Base-by-base conservation (phyloP, 2,113 vertebrate species). In the Calypte anna region DNA sequence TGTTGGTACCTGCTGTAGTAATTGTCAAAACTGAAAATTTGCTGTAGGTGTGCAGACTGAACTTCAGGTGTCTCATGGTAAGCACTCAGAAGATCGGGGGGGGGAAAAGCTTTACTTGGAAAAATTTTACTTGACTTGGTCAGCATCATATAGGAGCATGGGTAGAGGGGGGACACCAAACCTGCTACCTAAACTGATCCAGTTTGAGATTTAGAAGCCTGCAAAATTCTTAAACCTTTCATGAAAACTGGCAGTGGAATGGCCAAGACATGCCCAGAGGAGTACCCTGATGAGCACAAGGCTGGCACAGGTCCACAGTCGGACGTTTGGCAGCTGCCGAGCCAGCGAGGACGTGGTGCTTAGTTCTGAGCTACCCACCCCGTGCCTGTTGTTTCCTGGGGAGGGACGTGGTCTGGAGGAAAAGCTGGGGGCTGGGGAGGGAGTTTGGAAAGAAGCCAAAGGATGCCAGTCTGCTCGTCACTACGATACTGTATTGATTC, bases 61-160 rank as follows among this genome's bases (percentile, higher is more conserved):
- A 69, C 31, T 61, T 86, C 21, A 2, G 3, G 14, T 83, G 16
- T 82, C 44, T 90, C 48, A 31, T 59, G 33, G 22, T 55, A 51
- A 75, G 38, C 30, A 81, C 14, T 24, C 12, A 86, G 59, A 80
- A 80, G n/a, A 30, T 12, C 5, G 6, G 31, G 22, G 28, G 3
- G 0, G 1, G 1, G 5, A 31, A 28, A 88, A 16, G 22, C 13
- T 6, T n/a, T 0, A 62, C 8, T 70, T 19, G 4, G 43, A 88
- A 87, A 91, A 76, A 48, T 59, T 21, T 27, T 48, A 15, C 0
- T 67, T 13, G 3, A 55, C 43, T 82, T 85, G 48, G 28, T 86
- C 50, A 82, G 59, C 30, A 66, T 31, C 23, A 9, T 57, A 27
- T 1, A 69, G 28, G 31, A 59, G 13, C 50, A 76, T 15, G 27